Evolutionary conservation across 2,888 invertebrate genomes (phyloP).

Genomic region (Ophion slaviceki): DNA sequence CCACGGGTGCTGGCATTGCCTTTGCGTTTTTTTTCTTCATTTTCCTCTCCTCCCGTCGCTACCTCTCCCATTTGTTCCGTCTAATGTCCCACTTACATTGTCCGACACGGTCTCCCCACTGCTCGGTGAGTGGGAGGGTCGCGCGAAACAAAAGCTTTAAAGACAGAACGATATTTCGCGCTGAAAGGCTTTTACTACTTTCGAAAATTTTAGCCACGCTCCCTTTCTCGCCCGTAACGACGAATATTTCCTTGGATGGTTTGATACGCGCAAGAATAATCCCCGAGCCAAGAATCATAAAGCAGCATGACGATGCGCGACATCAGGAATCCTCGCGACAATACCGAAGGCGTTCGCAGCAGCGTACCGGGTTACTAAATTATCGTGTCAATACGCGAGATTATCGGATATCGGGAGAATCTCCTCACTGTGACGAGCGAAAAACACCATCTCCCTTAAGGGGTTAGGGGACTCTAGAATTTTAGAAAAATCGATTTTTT

Average conservation of each 20-base stretch:
- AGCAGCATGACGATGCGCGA: neutral
- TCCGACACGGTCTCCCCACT: constrained; percentile 36
- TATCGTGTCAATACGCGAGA: neutral
- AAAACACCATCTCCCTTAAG: neutral
- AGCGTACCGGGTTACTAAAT: neutral
- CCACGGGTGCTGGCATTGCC: constrained; percentile 14
- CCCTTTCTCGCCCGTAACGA: constrained; percentile 9
- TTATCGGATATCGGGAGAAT: too few relatives aligned
- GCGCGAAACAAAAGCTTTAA: constrained; percentile 43
- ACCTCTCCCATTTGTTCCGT: constrained; percentile 45
- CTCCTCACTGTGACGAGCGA: neutral
- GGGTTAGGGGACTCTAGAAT: too few relatives aligned
- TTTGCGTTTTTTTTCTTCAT: constrained; percentile 12
- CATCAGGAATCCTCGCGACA: neutral
- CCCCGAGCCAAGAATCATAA: neutral
- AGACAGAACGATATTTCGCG: constrained; percentile 46
- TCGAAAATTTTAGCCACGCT: constrained; percentile 14
- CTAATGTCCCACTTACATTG: constrained; percentile 61
- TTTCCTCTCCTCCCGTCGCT: constrained; percentile 1
- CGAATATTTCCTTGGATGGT: constrained; percentile 20
- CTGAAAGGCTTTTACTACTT: constrained; percentile 41
- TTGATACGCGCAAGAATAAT: neutral
- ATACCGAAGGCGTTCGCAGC: neutral
- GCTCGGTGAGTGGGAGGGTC: neutral
- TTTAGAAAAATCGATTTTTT: too few relatives aligned